Evolutionary conservation across 2,888 invertebrate species (phyloP), one percentile per base, ranked within the genome.

Genomic region (Lithophane leautieri): DNA sequence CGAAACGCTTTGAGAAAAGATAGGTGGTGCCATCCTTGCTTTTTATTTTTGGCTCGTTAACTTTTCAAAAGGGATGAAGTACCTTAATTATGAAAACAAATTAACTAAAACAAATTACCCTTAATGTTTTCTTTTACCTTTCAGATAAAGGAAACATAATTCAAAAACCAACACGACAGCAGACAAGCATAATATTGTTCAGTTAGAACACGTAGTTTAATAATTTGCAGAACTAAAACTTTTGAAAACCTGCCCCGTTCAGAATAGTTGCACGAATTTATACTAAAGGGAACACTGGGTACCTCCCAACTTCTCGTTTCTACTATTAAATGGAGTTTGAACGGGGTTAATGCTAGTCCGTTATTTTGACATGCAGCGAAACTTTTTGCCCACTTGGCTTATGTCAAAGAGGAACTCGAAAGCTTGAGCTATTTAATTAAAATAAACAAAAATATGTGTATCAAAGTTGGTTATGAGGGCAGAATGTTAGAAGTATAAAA

Each of bases 391-490:
- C 76, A 83, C 76, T 87, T 83, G 44, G 70, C 56, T 65, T 60
- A 70, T 79, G 74, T 85, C 87, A 86, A 87, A 86, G 83, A 67
- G 82, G 28, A 82, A 76, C 58, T 73, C n/a, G 12, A 56, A 12
- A 34, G 71, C 42, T 62, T 54, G 40, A 47, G 25, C 40, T 77
- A 28, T 52, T 66, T 50, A 80, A 76, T 25, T 44, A 44, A 25
- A 60, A 47, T 54, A 44, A 83, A 70, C 54, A 79, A 73, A 73
- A 73, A 61, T 66, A 16, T 61, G 12, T 62, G 14, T 60, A 42
- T 44, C 12, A 69, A 81, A 73, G 81, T 73, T 74, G 34, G 50
- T 40, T 66, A 78, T 44, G 65, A 68, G 56, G 54, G 34, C 47
- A 19, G 22, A 56, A 65, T 70, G 4, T 80, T 50, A n/a, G 19